phyloP scores from a whole-genome alignment of 2,888 invertebrate species.

The Alloplasta piceator region DNA sequence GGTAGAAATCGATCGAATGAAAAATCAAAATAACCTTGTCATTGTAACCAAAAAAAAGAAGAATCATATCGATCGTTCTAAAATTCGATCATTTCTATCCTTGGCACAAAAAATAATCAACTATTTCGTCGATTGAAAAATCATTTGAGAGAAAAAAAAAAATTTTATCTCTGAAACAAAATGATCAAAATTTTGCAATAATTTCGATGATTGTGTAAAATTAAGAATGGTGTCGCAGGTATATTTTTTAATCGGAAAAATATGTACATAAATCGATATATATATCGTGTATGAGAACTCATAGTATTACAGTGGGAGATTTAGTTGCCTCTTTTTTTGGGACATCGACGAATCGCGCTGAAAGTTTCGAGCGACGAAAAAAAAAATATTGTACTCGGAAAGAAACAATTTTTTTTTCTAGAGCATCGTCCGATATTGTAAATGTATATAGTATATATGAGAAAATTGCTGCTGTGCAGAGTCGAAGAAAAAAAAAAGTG shows the following conservation, averaged over 20 bases:
- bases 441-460: slow-evolving; percentile 36
- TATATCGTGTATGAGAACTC: slow-evolving; percentile 41
- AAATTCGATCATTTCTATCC: too few relatives aligned
- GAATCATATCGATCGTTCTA: too few relatives aligned
- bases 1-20: too few relatives aligned
- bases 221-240: background rate
- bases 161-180: background rate
- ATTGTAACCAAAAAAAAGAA: too few relatives aligned
- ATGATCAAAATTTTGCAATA: too few relatives aligned
- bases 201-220: background rate
- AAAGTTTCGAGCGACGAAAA: too few relatives aligned
- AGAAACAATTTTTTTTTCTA: background rate
- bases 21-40: too few relatives aligned
- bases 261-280: background rate
- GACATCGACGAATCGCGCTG: too few relatives aligned
- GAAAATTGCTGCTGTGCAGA: slow-evolving; percentile 41
- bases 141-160: slow-evolving; percentile 4
- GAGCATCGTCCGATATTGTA: slow-evolving; percentile 21
- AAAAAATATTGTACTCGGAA: slow-evolving; percentile 25
- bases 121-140: too few relatives aligned
- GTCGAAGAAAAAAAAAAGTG: slow-evolving; percentile 5
- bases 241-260: background rate
- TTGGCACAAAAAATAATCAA: too few relatives aligned
- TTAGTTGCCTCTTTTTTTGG: background rate
- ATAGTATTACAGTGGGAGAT: slow-evolving; percentile 39